Percentiles rank a stretch among this genome's conserved stretches.
phyloP scores from a whole-genome alignment of 1,140 invertebrate species.

The Hydropsyche tenuis region DNA sequence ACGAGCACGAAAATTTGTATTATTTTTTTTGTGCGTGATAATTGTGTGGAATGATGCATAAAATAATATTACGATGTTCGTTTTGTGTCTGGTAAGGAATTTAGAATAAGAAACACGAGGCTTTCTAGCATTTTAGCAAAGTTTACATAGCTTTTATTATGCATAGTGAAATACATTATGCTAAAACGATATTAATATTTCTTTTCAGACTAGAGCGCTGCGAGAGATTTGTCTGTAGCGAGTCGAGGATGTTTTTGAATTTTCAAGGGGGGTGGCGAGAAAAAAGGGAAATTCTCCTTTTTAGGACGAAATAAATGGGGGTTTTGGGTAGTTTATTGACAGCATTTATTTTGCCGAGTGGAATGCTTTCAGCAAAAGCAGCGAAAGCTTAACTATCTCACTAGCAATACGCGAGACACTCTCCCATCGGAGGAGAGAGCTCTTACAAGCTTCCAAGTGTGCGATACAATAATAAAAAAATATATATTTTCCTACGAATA shows the following conservation, averaged over 20 bases:
- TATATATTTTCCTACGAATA: not conserved
- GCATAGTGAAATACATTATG: no score
- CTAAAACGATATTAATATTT: no score
- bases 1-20: no score
- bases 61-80: no score
- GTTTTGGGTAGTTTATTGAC: slow-evolving; percentile 15
- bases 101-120: no score
- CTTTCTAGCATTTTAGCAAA: no score
- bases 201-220: no score
- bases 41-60: no score
- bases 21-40: no score
- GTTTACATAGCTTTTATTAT: no score
- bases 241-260: slow-evolving; percentile 1
- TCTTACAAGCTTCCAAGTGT: not conserved
- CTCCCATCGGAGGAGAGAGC: not conserved
- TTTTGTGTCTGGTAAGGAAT: no score
- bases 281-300: slow-evolving; percentile 13
- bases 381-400: slow-evolving; percentile 16
- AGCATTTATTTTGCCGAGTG: slow-evolving; percentile 17
- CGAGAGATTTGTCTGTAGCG: no score
- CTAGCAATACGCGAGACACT: slow-evolving; percentile 14
- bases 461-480: slow-evolving; percentile 4
- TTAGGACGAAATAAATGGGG: slow-evolving; percentile 4
- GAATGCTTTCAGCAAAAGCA: slow-evolving; percentile 17
- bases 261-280: not conserved